phyloP scores from a whole-genome alignment of 30 jellyfish, hydroid and myxozoan genomes.

The Cassiopea xamachana region DNA sequence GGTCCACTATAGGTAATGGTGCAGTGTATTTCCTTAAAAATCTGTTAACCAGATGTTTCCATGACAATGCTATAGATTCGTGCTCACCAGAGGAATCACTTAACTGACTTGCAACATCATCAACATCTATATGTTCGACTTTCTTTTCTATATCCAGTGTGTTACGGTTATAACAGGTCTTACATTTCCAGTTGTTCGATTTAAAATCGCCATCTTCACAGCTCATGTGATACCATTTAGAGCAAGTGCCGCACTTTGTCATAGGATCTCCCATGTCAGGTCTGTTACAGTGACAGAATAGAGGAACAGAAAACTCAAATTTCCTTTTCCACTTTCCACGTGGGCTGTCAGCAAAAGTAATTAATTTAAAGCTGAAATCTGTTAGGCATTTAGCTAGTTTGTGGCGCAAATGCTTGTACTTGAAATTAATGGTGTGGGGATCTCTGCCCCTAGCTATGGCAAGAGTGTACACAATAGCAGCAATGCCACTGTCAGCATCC shows the following conservation, averaged over 20 bases:
- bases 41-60: neutral
- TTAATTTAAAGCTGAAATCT: neutral
- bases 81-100: neutral
- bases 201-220: neutral
- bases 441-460: neutral
- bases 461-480: neutral
- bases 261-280: neutral
- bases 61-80: neutral
- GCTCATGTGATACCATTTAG: neutral
- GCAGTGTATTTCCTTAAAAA: neutral
- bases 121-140: neutral
- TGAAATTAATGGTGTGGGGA: neutral
- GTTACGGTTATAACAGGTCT: neutral
- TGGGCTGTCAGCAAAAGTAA: neutral
- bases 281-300: neutral
- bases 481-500: neutral
- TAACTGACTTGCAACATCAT: neutral
- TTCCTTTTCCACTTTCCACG: neutral
- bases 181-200: neutral
- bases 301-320: neutral
- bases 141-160: neutral
- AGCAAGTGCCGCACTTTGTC: neutral
- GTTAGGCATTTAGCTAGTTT: neutral
- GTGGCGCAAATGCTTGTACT: neutral
- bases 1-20: neutral